phyloP scores from a whole-genome alignment of 2,113 vertebrate genomes.

The Lichenostomus cassidix region DNA sequence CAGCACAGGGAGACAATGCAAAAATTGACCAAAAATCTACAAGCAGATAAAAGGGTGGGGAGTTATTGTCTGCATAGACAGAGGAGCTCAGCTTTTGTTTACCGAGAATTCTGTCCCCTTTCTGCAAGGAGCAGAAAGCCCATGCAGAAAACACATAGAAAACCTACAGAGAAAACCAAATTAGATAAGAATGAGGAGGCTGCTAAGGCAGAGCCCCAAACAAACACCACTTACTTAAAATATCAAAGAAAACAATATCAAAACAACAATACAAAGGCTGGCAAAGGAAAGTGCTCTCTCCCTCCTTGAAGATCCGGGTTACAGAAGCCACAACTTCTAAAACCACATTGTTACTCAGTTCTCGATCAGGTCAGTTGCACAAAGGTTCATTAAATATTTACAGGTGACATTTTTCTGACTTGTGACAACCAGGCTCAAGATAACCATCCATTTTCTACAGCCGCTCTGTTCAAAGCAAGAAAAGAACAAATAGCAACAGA shows the following conservation, averaged over 20 bases:
- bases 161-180: background rate
- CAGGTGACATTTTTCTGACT: conserved; percentile 43
- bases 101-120: background rate
- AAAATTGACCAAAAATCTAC: background rate
- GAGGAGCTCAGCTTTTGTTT: background rate
- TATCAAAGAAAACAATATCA: background rate
- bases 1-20: background rate
- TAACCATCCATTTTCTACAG: conserved; percentile 13
- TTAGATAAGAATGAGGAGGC: background rate
- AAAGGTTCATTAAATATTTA: conserved; percentile 65
- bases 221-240: background rate
- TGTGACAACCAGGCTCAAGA: conserved; percentile 44
- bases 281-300: background rate
- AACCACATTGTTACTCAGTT: background rate
- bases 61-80: background rate
- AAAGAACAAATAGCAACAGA: conserved; percentile 12
- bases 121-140: background rate
- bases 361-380: conserved; percentile 11
- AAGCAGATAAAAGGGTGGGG: background rate
- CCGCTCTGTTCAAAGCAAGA: background rate
- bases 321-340: background rate
- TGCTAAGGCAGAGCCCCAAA: background rate
- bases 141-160: background rate
- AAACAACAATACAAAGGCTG: background rate
- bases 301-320: background rate